A percentile compares a stretch with the other conserved stretches of the same genome.
phyloP scores from a whole-genome alignment of 1,140 invertebrate species.

The Ceratoteleas bidentatus region DNA sequence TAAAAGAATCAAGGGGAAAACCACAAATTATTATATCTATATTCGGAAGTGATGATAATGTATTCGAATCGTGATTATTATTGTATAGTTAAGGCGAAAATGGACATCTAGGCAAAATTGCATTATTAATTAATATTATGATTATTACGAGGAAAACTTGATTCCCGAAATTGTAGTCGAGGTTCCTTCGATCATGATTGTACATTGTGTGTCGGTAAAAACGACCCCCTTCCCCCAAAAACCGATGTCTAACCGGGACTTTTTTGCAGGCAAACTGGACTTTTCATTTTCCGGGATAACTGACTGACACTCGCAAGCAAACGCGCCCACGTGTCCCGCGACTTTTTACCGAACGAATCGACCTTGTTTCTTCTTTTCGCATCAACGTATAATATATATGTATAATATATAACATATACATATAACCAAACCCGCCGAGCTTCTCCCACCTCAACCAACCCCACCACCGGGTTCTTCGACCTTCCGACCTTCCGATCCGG shows the following conservation, averaged over 20 bases:
- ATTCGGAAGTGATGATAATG: slow-evolving; percentile 81
- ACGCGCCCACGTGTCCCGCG: slow-evolving; percentile 59
- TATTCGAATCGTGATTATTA: slow-evolving; percentile 81
- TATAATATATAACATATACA: slow-evolving; percentile 65
- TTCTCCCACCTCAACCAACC: too few species aligned
- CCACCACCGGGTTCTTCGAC: too few species aligned
- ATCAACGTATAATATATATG: slow-evolving; percentile 67
- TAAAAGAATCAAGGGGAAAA: slow-evolving; percentile 71
- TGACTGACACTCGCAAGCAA: slow-evolving; percentile 61
- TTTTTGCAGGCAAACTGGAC: slow-evolving; percentile 68
- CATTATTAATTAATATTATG: slow-evolving; percentile 72
- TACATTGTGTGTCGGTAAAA: slow-evolving; percentile 80
- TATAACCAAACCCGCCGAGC: slow-evolving; percentile 28
- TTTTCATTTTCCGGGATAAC: slow-evolving; percentile 65
- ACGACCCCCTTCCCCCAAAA: slow-evolving; percentile 73
- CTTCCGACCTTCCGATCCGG: too few species aligned
- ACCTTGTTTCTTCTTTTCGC: slow-evolving; percentile 73
- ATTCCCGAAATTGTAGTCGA: slow-evolving; percentile 72
- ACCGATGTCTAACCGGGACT: slow-evolving; percentile 65
- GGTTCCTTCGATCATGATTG: slow-evolving; percentile 76
- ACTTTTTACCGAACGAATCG: slow-evolving; percentile 54
- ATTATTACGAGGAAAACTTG: slow-evolving; percentile 66
- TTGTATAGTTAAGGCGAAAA: slow-evolving; percentile 80
- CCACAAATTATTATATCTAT: slow-evolving; percentile 80
- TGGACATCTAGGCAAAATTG: slow-evolving; percentile 75